Conservation (phyloP, 2,113 vertebrate genomes). For the Bettongia penicillata region DNA sequence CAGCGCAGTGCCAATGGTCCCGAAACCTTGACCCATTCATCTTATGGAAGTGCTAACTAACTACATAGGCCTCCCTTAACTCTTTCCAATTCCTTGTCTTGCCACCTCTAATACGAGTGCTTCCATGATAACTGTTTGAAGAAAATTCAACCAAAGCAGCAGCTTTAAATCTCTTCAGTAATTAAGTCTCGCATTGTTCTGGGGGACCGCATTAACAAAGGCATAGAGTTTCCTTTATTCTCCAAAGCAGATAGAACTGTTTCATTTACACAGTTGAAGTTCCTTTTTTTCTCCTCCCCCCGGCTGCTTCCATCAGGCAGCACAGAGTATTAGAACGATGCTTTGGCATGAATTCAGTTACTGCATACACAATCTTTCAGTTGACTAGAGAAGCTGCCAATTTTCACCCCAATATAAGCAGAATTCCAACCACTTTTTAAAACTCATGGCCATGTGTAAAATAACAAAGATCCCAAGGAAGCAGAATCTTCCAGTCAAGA, state of each 20-base stretch:
- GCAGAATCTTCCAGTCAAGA: neutral
- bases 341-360: neutral
- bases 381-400: neutral
- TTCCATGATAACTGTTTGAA: neutral
- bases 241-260: neutral
- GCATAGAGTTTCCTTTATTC: neutral
- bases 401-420: neutral
- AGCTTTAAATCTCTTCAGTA: neutral
- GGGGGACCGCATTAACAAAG: neutral
- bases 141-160: neutral
- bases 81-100: constrained; percentile 1
- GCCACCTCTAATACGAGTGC: neutral
- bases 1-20: constrained; percentile 42
- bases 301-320: neutral
- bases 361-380: neutral
- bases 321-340: neutral
- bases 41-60: constrained; percentile 29
- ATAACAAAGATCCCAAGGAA: neutral
- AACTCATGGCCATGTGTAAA: neutral
- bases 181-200: neutral
- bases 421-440: neutral
- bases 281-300: neutral
- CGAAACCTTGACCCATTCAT: constrained; percentile 52
- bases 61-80: constrained; percentile 27
- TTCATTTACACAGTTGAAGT: neutral